Base-by-base conservation (phyloP, 2,113 vertebrate genomes). In the Phalacrocorax aristotelis region DNA sequence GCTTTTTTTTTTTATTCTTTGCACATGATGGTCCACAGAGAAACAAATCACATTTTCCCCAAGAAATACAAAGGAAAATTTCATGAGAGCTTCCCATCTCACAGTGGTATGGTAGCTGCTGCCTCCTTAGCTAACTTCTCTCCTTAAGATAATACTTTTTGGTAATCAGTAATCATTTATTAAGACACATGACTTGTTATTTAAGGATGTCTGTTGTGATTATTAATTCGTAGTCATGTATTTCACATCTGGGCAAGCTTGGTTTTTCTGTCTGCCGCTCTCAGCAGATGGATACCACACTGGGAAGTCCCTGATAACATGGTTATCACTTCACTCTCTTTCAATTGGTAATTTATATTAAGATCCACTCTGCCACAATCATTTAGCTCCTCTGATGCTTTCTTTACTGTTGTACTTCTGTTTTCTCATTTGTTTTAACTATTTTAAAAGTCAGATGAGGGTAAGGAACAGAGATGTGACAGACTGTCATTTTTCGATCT, bases 351-450 rank as follows among this genome's bases (percentile, higher is more conserved):
- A 62, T 91, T 94, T 95, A 38, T 85, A 11, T 57, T 79, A 57
- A 78, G 54, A 82, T 44, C 44, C 18, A 68, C 34, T 46, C 48
- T 92, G 40, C 32, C 38, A 32, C 0, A 2, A 38, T 66, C 51
- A 49, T 18, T 78, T 42, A 78, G n/a, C 46, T 89, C 38, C 42
- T 96, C 58, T 83, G 60, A 60, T 58, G 11, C 51, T 76, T 91
- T 78, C 48, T 94, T 95, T 87, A 66, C 71, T 93, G 94, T 62
- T 90, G 55, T 38, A 54, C 80, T 89, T 94, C 88, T 86, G 57
- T 61, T 70, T 88, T 69, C 52, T 79, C 42, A 13, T 91, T 78
- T 91, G 21, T 46, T 91, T 88, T 77, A 75, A 57, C 60, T 83
- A 0, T 81, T 90, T 75, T 84, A 66, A 87, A 95, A 94, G 46